Base-by-base conservation (phyloP, 2,888 invertebrate genomes). In the Tenthredo distinguenda region DNA sequence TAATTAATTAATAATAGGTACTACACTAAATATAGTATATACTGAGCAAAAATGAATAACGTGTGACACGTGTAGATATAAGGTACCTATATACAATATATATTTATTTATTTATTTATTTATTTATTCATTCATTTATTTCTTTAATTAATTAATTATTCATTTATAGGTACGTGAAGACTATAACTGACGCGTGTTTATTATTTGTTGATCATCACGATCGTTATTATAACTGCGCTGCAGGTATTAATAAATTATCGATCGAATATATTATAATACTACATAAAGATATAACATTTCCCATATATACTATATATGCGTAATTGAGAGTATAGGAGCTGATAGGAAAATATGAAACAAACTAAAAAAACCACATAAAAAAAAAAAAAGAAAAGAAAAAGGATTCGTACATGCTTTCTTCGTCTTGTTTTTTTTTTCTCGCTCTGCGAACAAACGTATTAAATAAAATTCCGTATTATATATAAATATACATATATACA, bases 121-220 rank as follows among this genome's bases (percentile, higher is more conserved):
- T n/a, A 7, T n/a, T 47, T 55, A 55, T 55, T 7, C n/a, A 55
- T 55, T n/a, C 18, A 50, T 50, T 50, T 50, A n/a, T 50, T 50
- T 50, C 6, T n/a, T 55, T 1, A n/a, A n/a, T 47, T 47, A 47
- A 12, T 47, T 47, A 47, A 12, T 47, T 47, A 47, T 47, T 47
- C 12, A 47, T 47, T 47, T 47, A 55, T 55, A 55, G 55, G 55
- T 55, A 55, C 55, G 55, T 55, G 55, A 55, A 55, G 55, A 55
- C 55, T 55, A 55, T 55, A 55, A 55, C 55, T 55, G 55, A 55
- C 55, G 55, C 55, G 55, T 55, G 55, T 55, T 55, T 55, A 55
- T 55, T 55, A 55, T 55, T 55, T 55, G 55, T 55, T 55, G 55
- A 55, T 55, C 55, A 55, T 55, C 55, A n/a, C 55, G 55, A 55